phyloP scores from a whole-genome alignment of 1,140 invertebrate species.

The Trichogramma pretiosum region DNA sequence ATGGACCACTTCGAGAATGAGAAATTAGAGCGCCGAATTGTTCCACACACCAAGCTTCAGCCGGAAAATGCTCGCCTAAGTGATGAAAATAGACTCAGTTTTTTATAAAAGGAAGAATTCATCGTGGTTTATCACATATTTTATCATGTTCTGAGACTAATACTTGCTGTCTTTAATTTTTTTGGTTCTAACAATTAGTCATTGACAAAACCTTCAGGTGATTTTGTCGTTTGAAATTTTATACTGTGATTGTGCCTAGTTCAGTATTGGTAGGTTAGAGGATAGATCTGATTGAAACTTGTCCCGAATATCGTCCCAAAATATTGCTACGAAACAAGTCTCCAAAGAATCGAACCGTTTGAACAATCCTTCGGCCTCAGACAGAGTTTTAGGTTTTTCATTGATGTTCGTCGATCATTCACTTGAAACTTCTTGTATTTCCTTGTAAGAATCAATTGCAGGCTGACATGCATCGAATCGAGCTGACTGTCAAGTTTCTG shows the following conservation, averaged over 20 bases:
- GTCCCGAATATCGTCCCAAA: neutral
- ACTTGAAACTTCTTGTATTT: constrained; percentile 9
- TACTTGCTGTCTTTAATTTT: too few relatives aligned
- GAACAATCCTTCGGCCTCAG: neutral
- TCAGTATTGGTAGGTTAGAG: neutral
- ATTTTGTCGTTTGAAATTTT: too few relatives aligned
- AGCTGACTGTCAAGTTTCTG: constrained; percentile 15
- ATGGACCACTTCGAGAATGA: too few relatives aligned
- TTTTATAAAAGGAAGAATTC: too few relatives aligned
- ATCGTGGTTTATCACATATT: too few relatives aligned
- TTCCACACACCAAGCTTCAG: too few relatives aligned
- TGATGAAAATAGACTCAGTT: too few relatives aligned
- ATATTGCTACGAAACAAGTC: neutral
- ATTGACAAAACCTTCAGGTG: too few relatives aligned
- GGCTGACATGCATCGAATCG: constrained; percentile 9
- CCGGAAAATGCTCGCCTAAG: too few relatives aligned
- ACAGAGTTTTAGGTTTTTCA: neutral
- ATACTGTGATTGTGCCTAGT: neutral
- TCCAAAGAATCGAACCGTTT: neutral
- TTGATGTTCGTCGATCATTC: neutral
- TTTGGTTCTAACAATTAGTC: too few relatives aligned
- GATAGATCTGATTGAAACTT: neutral
- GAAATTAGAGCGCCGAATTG: too few relatives aligned
- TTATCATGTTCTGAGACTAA: too few relatives aligned
- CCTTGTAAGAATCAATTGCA: constrained; percentile 1